Base-by-base conservation (phyloP, 2,888 invertebrate genomes). In the Drosophila peninsularis region DNA sequence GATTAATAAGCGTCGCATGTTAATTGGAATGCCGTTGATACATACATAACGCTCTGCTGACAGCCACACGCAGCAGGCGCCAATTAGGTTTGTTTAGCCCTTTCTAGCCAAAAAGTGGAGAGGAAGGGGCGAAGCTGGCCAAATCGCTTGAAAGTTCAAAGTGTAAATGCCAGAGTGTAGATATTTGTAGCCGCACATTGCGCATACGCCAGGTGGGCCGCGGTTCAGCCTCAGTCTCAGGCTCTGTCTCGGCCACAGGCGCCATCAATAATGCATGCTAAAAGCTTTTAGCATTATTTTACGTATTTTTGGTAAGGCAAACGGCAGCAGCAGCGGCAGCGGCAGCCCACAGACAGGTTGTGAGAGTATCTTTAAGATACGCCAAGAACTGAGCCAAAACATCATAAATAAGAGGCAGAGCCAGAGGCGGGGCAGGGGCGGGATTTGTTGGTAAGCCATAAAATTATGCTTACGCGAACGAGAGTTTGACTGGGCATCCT, bases 241-340 rank as follows among this genome's bases (percentile, higher is more conserved):
- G 42, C 57, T 39, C 39, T n/a, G 50, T 45, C 49, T 62, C 39
- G 55, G 53, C 77, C 62, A 50, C 66, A 70, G 73, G 68, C 75
- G 80, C 70, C 80, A 90, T 90, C 80, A 90, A 91, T 91, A 88
- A 91, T 91, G 88, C 74, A 91, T 90, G 80, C 89, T 91, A 91
- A 91, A 91, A 91, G 90, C 90, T 91, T 91, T 90, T 90, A 88
- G 88, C 87, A 91, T 91, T 88, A 90, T 90, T 88, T 89, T 84
- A 78, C 82, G 84, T 80, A 88, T 82, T 85, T 78, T 72, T 72
- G 75, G 50, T 47, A 62, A 77, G 66, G 62, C 73, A 71, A 36
- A 32, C 30, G n/a, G 47, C 36, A 56, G 32, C 36, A 14, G 37
- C 41, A 58, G 10, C 44, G 41, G 62, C 52, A 49, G 50, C 34